Percentiles rank a stretch among this genome's conserved stretches.
Conservation (phyloP, 2,888 invertebrate species). For the Amiota communis region DNA sequence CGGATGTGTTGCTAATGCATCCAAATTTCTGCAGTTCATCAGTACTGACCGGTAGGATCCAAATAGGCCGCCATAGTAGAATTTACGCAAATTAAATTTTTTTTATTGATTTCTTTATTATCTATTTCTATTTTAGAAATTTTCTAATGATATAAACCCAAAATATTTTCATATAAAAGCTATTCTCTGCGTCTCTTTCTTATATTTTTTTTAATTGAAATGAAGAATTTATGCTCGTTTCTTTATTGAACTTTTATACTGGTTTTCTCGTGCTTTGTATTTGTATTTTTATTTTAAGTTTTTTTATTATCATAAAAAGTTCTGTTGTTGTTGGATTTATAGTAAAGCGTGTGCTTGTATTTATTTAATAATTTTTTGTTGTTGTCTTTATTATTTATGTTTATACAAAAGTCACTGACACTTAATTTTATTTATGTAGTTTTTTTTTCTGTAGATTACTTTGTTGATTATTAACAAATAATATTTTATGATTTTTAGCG, state of each 20-base stretch:
- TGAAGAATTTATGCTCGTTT: slow-evolving; percentile 41
- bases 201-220: slow-evolving; percentile 54
- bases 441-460: slow-evolving; percentile 43
- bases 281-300: slow-evolving; percentile 60
- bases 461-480: slow-evolving; percentile 54
- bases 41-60: slow-evolving; percentile 73
- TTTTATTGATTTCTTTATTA: slow-evolving; percentile 50
- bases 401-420: slow-evolving; percentile 69
- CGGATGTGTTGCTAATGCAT: background rate
- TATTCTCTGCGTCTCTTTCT: slow-evolving; percentile 29
- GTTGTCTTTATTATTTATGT: slow-evolving; percentile 22
- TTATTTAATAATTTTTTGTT: slow-evolving; percentile 39
- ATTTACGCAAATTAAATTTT: slow-evolving; percentile 46
- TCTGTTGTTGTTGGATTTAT: slow-evolving; percentile 27
- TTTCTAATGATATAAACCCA: slow-evolving; percentile 30
- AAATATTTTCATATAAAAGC: slow-evolving; percentile 18
- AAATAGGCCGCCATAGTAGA: slow-evolving; percentile 67
- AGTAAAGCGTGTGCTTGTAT: slow-evolving; percentile 17
- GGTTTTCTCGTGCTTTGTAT: slow-evolving; percentile 40
- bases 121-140: too few species aligned
- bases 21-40: slow-evolving; percentile 31
- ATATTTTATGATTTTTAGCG: slow-evolving; percentile 21
- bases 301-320: slow-evolving; percentile 60
- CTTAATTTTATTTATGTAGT: slow-evolving; percentile 57
- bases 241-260: slow-evolving; percentile 55